Conservation (phyloP, 2,113 vertebrate species). For the Equus quagga region DNA sequence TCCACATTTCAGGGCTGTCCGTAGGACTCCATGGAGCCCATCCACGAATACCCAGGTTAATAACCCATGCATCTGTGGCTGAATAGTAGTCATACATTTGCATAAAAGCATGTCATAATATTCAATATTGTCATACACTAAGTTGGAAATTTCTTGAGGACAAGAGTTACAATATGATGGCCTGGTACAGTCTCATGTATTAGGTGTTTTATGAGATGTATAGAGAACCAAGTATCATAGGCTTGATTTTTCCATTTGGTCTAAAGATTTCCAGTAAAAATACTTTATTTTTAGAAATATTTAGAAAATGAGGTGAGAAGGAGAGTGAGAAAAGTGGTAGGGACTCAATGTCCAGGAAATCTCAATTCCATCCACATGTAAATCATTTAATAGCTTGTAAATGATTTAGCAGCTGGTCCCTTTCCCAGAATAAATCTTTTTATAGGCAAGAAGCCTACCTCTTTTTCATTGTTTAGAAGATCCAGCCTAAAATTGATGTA, state of each 20-base stretch:
- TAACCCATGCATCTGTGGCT: background rate
- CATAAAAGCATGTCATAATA: background rate
- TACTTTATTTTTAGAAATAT: constrained; percentile 64
- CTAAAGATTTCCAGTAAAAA: constrained; percentile 48
- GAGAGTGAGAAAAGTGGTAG: background rate
- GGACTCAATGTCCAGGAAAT: constrained; percentile 14
- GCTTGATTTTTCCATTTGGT: constrained; percentile 44
- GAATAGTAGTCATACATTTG: background rate
- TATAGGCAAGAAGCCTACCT: constrained; percentile 52
- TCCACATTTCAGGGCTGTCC: background rate
- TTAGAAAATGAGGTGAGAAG: constrained; percentile 56
- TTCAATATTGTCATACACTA: background rate
- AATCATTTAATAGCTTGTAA: constrained; percentile 56
- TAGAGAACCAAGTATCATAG: background rate
- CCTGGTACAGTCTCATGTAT: background rate
- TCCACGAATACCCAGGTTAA: background rate
- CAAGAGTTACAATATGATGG: background rate
- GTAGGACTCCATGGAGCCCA: background rate
- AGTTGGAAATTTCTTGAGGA: background rate
- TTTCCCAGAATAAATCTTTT: constrained; percentile 58
- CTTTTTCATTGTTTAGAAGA: constrained; percentile 49
- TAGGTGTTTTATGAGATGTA: constrained; percentile 4
- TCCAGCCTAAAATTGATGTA: constrained; percentile 27
- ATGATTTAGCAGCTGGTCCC: constrained; percentile 62
- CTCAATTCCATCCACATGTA: constrained; percentile 33